These are phyloP conservation scores for Bagarius yarrelli DNA, from an alignment of 2,113 vertebrate genomes.

Conservation along the genomic window DNA sequence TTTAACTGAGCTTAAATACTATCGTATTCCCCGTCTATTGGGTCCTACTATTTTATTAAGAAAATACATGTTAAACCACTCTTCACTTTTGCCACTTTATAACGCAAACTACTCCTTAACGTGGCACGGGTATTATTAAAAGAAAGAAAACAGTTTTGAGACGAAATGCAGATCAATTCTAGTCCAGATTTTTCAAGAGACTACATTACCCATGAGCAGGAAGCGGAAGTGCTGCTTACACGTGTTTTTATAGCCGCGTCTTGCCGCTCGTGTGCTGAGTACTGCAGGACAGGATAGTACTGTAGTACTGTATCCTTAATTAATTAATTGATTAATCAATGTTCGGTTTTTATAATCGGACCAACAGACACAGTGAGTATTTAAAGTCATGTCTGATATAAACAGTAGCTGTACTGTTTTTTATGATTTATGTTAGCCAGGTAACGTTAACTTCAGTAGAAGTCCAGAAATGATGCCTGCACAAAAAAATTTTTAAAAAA, in stretches of 20 bases:
- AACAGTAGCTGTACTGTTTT: background rate
- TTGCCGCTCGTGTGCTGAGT: background rate
- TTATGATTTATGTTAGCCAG: background rate
- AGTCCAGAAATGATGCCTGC: background rate
- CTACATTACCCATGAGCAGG: slow-evolving; percentile 44
- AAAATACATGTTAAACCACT: no score
- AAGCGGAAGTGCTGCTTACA: slow-evolving; percentile 55
- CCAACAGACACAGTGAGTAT: slow-evolving; percentile 1
- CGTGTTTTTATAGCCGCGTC: background rate
- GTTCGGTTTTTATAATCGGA: background rate
- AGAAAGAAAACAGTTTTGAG: background rate
- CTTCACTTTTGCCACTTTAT: no score
- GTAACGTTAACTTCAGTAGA: background rate
- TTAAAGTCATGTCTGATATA: background rate
- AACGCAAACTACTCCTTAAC: background rate
- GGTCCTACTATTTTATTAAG: no score
- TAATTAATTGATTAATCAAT: no score
- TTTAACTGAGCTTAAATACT: no score
- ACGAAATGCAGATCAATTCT: background rate
- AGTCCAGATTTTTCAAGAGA: background rate
- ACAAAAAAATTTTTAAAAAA: background rate
- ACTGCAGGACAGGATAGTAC: background rate
- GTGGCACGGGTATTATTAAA: background rate
- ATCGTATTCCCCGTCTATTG: no score
- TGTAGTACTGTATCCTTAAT: background rate